These are phyloP conservation scores for Tragelaphus scriptus DNA, from an alignment of 2,113 vertebrate species.

Conservation along the genomic window DNA sequence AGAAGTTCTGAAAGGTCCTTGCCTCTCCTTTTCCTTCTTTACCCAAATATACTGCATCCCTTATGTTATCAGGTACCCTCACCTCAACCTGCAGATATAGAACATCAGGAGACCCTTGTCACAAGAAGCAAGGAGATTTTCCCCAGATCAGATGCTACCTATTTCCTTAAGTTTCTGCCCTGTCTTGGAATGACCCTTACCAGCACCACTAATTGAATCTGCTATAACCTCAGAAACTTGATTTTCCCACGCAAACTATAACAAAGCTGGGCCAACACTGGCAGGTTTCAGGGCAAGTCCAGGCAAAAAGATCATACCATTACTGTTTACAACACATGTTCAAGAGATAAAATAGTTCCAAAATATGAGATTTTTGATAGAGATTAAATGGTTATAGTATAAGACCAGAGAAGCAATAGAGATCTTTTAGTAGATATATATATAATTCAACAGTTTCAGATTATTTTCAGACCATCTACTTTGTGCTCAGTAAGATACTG, in stretches of 20 bases:
- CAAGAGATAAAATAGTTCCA: conserved; percentile 14
- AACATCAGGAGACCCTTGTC: background rate
- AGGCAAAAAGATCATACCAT: background rate
- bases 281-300: background rate
- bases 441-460: background rate
- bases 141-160: background rate
- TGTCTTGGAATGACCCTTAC: background rate
- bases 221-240: background rate
- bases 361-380: background rate
- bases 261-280: background rate
- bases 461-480: background rate
- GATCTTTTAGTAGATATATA: background rate
- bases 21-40: background rate
- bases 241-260: conserved; percentile 16
- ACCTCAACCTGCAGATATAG: background rate
- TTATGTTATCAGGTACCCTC: background rate
- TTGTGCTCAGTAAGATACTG: background rate
- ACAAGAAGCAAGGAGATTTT: background rate
- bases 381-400: background rate
- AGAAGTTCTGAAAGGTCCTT: background rate
- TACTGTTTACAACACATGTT: background rate
- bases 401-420: background rate
- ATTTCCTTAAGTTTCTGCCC: background rate
- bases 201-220: background rate
- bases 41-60: background rate